A percentile compares a stretch with the other conserved stretches of the same genome.
Evolutionary conservation across 1,140 invertebrate species (phyloP).

Genomic region (Zaprionus tsacasi): DNA sequence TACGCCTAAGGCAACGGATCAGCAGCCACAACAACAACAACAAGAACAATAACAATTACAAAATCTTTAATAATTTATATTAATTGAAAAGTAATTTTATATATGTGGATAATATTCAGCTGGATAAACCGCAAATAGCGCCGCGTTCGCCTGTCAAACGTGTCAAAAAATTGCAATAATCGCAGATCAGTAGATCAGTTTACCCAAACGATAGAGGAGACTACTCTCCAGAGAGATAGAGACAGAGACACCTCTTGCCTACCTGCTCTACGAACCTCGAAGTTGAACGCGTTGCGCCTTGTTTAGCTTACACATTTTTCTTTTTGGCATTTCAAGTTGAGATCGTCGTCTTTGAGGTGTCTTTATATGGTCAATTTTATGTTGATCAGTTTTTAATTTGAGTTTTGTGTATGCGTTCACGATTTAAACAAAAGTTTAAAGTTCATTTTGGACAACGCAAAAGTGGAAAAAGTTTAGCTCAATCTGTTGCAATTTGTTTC

Average conservation of each 20-base stretch:
- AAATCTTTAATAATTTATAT: not conserved
- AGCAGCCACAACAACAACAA: conserved; percentile 31
- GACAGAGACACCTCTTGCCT: conserved; percentile 2
- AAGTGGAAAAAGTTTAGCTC: not conserved
- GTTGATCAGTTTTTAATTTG: conserved; percentile 77
- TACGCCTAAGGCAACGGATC: conserved; percentile 73
- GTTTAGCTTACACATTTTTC: conserved; percentile 49
- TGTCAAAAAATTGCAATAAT: conserved; percentile 61
- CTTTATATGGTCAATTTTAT: conserved; percentile 66
- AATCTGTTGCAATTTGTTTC: not conserved
- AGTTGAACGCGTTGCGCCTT: conserved; percentile 53
- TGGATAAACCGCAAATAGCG: conserved; percentile 54
- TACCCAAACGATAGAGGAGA: conserved; percentile 42
- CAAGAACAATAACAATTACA: conserved; percentile 18
- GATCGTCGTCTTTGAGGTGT: conserved; percentile 24
- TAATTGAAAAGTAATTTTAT: conserved; percentile 40
- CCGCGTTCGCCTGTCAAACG: conserved; percentile 55
- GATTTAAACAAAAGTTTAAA: conserved; percentile 51
- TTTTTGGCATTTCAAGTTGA: conserved; percentile 68
- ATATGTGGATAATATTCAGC: conserved; percentile 48
- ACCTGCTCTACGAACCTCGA: not conserved
- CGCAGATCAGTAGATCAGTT: conserved; percentile 46
- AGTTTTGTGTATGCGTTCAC: conserved; percentile 45
- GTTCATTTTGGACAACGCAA: conserved; percentile 23
- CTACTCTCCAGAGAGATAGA: conserved; percentile 6